Conservation (phyloP, 2,888 invertebrate species). For the Diarsia rubi region DNA sequence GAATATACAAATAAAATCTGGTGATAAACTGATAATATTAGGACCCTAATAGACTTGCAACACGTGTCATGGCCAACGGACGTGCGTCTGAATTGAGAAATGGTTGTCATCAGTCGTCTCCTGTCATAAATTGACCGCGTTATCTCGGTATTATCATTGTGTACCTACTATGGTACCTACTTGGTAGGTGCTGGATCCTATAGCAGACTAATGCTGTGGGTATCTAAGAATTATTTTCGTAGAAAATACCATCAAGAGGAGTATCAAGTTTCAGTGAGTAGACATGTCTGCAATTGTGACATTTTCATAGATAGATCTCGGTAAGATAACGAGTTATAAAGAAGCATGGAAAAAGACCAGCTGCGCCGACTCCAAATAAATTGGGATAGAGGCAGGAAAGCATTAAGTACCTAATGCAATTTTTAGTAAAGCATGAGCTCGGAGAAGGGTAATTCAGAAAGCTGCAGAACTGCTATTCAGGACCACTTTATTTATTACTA, state of each 20-base stretch:
- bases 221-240: not conserved
- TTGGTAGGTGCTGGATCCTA: not conserved
- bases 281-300: not conserved
- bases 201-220: not conserved
- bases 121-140: constrained; percentile 21
- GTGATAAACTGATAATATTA: not conserved
- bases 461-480: not conserved
- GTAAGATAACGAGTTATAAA: not conserved
- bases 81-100: constrained; percentile 17
- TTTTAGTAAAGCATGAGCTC: too few species aligned
- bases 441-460: not conserved
- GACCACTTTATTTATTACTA: not conserved
- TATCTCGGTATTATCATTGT: constrained; percentile 8
- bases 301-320: not conserved
- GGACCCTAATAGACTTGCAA: constrained; percentile 3
- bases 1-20: constrained; percentile 19
- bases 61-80: constrained; percentile 25
- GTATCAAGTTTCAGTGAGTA: not conserved
- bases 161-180: not conserved
- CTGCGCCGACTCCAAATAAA: not conserved
- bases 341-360: not conserved
- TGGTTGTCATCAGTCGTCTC: constrained; percentile 21
- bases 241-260: not conserved
- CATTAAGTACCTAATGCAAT: too few species aligned
- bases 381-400: not conserved